Conservation (phyloP, 2,797 vertebrate genomes). For the Anolis apletophallus region DNA sequence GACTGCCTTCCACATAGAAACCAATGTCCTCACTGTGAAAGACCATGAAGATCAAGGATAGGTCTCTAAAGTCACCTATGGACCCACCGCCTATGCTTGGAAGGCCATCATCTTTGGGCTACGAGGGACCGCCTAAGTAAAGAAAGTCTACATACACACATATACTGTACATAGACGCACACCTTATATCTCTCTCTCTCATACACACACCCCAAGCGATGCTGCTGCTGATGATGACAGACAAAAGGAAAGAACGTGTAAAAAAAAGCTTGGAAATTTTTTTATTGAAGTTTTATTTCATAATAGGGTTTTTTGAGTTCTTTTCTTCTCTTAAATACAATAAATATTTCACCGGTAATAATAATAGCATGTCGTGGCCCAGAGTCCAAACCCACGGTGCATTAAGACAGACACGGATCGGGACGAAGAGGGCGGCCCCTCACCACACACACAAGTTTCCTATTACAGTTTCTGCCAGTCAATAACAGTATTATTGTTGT, state of each 20-base stretch:
- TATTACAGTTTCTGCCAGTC: not conserved
- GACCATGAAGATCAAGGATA: too few relatives aligned
- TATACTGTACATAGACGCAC: too few relatives aligned
- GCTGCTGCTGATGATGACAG: not conserved
- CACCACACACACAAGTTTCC: not conserved
- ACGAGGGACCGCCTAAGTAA: too few relatives aligned
- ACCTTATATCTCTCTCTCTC: too few relatives aligned
- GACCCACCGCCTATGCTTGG: too few relatives aligned
- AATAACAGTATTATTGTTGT: not conserved
- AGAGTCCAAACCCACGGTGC: constrained; percentile 61
- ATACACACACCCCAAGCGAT: too few relatives aligned
- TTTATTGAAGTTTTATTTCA: constrained; percentile 46
- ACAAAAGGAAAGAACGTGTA: constrained; percentile 33
- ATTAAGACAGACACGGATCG: constrained; percentile 46
- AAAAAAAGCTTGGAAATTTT: constrained; percentile 73
- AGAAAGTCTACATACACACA: too few relatives aligned
- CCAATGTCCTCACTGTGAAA: too few relatives aligned
- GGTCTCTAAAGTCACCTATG: too few relatives aligned
- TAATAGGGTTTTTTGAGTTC: constrained; percentile 1
- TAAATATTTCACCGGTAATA: constrained; percentile 76
- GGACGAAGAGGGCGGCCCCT: constrained; percentile 14
- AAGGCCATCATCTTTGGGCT: too few relatives aligned
- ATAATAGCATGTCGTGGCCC: constrained; percentile 64
- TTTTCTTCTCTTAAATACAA: constrained; percentile 68
- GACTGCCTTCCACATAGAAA: too few relatives aligned